Evolutionary conservation across 37 sponge, comb jelly and placozoan species (phyloP).

Genomic region (Beroe forskalii): DNA sequence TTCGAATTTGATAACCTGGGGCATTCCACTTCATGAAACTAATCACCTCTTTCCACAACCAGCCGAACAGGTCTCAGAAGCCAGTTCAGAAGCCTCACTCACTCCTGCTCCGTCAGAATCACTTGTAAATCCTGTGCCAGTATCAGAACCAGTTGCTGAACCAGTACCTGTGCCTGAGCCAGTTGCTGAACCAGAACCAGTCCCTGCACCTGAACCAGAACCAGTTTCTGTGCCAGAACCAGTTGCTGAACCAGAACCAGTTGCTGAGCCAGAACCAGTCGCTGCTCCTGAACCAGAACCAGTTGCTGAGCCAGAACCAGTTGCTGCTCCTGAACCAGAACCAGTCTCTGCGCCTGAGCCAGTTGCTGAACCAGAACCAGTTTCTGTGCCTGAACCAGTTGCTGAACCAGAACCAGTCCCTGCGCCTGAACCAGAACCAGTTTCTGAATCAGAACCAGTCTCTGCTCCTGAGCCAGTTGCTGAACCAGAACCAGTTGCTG

Average conservation of each 20-base stretch:
- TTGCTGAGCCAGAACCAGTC: background rate
- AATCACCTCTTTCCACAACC: constrained; percentile 20
- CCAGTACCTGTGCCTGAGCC: background rate
- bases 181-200: background rate
- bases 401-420: too few species aligned
- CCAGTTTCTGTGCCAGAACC: background rate
- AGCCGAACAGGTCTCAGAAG: background rate
- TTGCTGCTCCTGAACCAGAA: background rate
- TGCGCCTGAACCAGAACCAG: background rate
- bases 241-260: background rate
- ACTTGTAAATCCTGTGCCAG: too few species aligned
- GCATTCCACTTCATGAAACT: background rate
- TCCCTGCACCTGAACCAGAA: constrained; percentile 5
- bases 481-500: background rate
- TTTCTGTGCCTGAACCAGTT: too few species aligned
- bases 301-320: constrained; percentile 38
- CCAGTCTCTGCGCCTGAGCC: background rate
- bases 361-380: background rate
- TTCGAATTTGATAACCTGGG: too few species aligned
- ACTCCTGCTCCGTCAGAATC: too few species aligned
- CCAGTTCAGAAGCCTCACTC: background rate
- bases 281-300: background rate
- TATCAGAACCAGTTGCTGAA: too few species aligned
- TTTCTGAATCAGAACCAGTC: background rate
- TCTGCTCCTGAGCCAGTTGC: background rate